Evolutionary conservation across 2,888 invertebrate species (phyloP), one percentile per base, ranked within the genome.

Genomic region (Subacronicta megacephala): DNA sequence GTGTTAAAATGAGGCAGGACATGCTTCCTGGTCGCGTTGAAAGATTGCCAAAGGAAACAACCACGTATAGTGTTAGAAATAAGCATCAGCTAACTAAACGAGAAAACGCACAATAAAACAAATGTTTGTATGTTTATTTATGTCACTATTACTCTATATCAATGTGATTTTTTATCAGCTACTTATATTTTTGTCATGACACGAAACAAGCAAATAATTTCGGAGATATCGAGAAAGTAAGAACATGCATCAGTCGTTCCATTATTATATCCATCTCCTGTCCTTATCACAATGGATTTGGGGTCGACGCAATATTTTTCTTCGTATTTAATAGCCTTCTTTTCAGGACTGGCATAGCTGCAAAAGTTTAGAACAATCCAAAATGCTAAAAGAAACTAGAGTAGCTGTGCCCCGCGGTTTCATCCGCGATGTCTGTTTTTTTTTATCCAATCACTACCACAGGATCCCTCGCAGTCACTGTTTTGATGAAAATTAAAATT

Each of bases 101-200:
- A 71, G 49, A 16, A 56, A 15, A 44, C 47, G 33, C 47, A 36
- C 26, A 49, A 45, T 57, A 52, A 64, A 69, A 71, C 45, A 57
- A 58, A 46, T 44, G 20, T 35, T 18, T 51, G 35, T 35, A 16
- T 51, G 35, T 70, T 40, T 40, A 36, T 64, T 44, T 64, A 65
- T 43, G 37, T 37, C 54, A 40, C 20, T 7, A 37, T 49, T 49
- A 49, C 16, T 26, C 10, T 26, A 17, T 40, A 12, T 33, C 38
- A 36, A 43, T 42, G 16, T 42, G 42, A 51, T 44, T 52, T 46
- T n/a, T 56, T 49, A 40, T 31, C 31, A 1, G n/a, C 36, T 47
- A 38, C 7, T 3, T 31, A 10, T 20, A 20, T 26, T 16, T 16
- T 47, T 37, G 29, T 31, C 12, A 18, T 35, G 46, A 50, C 41